Evolutionary conservation across 2,888 invertebrate genomes (phyloP).

Genomic region (Drosophila eohydei): DNA sequence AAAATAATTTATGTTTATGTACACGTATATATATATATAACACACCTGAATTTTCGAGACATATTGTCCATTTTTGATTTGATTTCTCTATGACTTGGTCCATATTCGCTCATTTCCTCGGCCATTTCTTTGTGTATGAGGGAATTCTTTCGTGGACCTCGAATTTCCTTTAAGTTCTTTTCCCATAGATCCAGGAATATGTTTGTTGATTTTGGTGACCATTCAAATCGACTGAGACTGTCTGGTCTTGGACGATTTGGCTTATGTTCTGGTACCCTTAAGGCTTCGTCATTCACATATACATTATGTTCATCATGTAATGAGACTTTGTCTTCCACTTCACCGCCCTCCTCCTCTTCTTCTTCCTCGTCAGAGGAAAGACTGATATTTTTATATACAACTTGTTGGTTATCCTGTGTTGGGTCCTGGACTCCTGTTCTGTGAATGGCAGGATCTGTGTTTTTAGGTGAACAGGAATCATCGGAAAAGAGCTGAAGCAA

Average conservation of each 20-base stretch:
- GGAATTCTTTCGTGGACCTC: conserved; percentile 42
- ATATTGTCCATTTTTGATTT: conserved; percentile 63
- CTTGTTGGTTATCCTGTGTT: background rate
- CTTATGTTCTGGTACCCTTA: background rate
- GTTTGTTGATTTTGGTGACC: conserved; percentile 60
- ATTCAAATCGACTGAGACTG: conserved; percentile 36
- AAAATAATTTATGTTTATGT: background rate
- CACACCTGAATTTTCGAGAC: conserved; percentile 55
- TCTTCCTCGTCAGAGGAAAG: conserved; percentile 41
- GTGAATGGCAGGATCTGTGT: background rate
- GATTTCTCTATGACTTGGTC: conserved; percentile 39
- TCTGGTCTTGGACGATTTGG: background rate
- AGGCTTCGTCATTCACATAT: background rate
- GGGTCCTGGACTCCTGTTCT: background rate
- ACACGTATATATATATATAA: background rate
- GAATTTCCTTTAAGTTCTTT: conserved; percentile 48
- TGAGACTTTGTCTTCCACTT: background rate
- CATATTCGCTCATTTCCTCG: conserved; percentile 44
- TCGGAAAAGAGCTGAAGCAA: conserved; percentile 36
- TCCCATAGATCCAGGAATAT: conserved; percentile 58
- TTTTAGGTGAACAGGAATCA: conserved; percentile 11
- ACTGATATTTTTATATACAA: conserved; percentile 27
- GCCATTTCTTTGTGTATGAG: conserved; percentile 51
- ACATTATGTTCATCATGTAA: conserved; percentile 1
- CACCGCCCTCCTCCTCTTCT: conserved; percentile 5